Evolutionary conservation across 37 sponge, comb jelly and placozoan species (phyloP).

Genomic region (Spongilla lacustris): DNA sequence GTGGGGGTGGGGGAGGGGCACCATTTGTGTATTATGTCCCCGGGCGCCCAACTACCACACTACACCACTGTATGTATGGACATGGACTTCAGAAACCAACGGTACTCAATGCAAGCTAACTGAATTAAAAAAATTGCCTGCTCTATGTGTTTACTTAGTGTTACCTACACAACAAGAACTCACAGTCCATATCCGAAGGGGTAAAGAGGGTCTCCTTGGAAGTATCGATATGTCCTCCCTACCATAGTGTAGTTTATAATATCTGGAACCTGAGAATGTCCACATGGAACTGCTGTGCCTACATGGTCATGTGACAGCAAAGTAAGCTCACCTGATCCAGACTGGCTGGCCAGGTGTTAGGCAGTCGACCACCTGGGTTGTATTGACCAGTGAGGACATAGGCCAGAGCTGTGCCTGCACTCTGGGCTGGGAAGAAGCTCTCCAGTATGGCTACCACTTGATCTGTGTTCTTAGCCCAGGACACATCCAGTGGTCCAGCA

Average conservation of each 20-base stretch:
- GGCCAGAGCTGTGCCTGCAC: slow-evolving; percentile 37
- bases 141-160: too few relatives aligned
- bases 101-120: too few relatives aligned
- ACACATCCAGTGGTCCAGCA: slow-evolving; percentile 68
- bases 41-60: too few relatives aligned
- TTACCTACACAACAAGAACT: not conserved
- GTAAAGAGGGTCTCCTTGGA: slow-evolving; percentile 40
- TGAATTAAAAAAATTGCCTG: too few relatives aligned
- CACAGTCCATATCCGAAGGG: slow-evolving; percentile 76
- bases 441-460: slow-evolving; percentile 45
- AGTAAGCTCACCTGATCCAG: slow-evolving; percentile 32
- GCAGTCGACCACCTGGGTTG: slow-evolving; percentile 58
- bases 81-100: too few relatives aligned
- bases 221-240: slow-evolving; percentile 65
- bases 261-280: slow-evolving; percentile 24
- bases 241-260: slow-evolving; percentile 71
- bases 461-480: slow-evolving; percentile 49
- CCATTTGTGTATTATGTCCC: too few relatives aligned
- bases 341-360: slow-evolving; percentile 67
- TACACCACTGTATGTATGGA: too few relatives aligned
- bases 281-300: not conserved
- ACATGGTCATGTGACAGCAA: not conserved
- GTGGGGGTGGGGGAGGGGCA: too few relatives aligned
- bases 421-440: slow-evolving; percentile 57
- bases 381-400: slow-evolving; percentile 35